Base-by-base conservation (phyloP, 2,113 vertebrate species). In the Heterotilapia buettikoferi region DNA sequence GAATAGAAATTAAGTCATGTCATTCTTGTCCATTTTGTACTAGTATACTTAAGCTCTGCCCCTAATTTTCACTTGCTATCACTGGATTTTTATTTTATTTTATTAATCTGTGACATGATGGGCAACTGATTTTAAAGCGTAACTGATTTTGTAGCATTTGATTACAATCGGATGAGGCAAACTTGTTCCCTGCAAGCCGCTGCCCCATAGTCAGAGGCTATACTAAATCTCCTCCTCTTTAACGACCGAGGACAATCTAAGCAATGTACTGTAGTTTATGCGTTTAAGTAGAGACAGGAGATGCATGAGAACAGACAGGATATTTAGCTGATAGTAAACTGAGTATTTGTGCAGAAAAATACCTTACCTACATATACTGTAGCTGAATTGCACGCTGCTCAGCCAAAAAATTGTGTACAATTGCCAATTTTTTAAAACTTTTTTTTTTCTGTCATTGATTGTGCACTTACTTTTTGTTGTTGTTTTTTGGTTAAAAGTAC, bases 311-410 rank as follows among this genome's bases (percentile, higher is more conserved):
- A 90, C 84, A 82, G 86, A 80, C 54, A 47, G 80, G 52, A 45
- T 88, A 66, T 89, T 90, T 86, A 91, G 82, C 82, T 56, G 84
- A 90, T 83, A 5, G 29, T 47, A 76, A 88, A 90, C 85, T 18
- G 21, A 90, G 82, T 84, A 90, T 84, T 87, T 90, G 80, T 86
- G 78, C 52, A 84, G 82, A 47, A 29, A 36, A 80, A 7, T 85
- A 66, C 53, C 86, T 76, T 88, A 68, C 57, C 88, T 52, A 89
- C 83, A 83, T 88, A 89, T 87, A 90, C 56, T 94, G 91, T 94
- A 91, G 93, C 89, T 88, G 29, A 95, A 89, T 93, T 95, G 94
- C 91, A 93, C 90, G 80, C 94, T 89, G 84, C 85, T 93, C 84
- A 90, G 92, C 84, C 93, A 90, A 87, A 89, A 89, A 93, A 91